Evolutionary conservation across 1,140 invertebrate genomes (phyloP), one percentile per base, ranked within the genome.

Genomic region (Aphelenchoides avenae): DNA sequence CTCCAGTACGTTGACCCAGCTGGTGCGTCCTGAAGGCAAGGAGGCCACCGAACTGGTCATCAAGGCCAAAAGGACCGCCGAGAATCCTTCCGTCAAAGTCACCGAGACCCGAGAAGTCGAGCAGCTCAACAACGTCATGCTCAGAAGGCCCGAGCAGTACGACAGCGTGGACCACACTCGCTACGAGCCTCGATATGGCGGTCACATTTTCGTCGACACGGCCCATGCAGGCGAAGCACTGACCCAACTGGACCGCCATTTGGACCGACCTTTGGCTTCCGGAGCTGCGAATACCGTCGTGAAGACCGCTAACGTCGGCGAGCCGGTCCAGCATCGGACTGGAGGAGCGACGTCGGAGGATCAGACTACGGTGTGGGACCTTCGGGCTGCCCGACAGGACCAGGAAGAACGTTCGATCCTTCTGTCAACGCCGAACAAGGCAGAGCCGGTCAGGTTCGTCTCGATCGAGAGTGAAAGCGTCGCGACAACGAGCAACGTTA

Each of bases 91-190:
- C 39, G 52, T 66, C 30, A 47, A 58, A 18, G 61, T 66, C 1
- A 66, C 66, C 7, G 64, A 66, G 41, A 43, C 41, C 15, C 34
- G 33, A 27, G 58, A 66, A 50, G 59, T 70, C 31, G 64, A 66
- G 30, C 64, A 68, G 15, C 34, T 66, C 0, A 66, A 63, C 27
- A 66, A 66, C 41, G 66, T 66, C 11, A 57, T 63, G 15, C 43
- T 66, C 11, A 27, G 37, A 13, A 18, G 51, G 11, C 66, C 68
- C 6, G 64, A 66, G 31, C 26, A 31, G 18, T 69, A 57, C 31
- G 30, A 30, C n/a, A 36, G 36, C 7, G 36, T 34, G 15, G 64
- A 66, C 36, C 15, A 34, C 15, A 52, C 53, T n/a, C 39, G 39
- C 33, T 30, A 40, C n/a, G 64, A 66, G 52, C 29, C 64, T 5